These are phyloP conservation scores for Scolanthus callimorphus DNA, from an alignment of 92 coral and sea anemone species.

Conservation along the genomic window DNA sequence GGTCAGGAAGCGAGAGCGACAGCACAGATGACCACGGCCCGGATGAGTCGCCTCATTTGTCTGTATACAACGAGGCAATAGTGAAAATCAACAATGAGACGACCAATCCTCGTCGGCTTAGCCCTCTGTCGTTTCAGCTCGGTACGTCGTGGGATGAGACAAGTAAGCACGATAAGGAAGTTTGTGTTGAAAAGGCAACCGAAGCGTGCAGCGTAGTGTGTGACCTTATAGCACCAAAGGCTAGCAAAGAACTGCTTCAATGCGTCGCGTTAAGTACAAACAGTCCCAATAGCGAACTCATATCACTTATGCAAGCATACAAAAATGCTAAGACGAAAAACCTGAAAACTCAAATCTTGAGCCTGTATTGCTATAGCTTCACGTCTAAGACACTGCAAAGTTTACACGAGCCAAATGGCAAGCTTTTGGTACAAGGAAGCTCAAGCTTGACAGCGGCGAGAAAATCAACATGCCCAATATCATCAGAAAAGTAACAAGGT, in stretches of 20 bases:
- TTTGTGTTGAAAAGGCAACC: constrained; percentile 64
- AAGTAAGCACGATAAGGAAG: constrained; percentile 37
- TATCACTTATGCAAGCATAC: constrained; percentile 51
- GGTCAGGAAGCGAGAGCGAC: constrained; percentile 34
- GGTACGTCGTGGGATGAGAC: constrained; percentile 50
- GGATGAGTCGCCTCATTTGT: constrained; percentile 17
- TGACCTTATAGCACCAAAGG: constrained; percentile 62
- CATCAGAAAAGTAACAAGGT: constrained; percentile 62
- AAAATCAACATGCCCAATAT: constrained; percentile 55
- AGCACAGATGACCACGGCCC: constrained; percentile 47
- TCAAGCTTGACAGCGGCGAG: constrained; percentile 49
- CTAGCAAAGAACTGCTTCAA: constrained; percentile 44
- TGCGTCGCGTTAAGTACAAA: constrained; percentile 20
- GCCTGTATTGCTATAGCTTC: constrained; percentile 53
- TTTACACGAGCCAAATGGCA: constrained; percentile 54
- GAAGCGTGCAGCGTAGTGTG: constrained; percentile 65
- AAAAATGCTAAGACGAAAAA: constrained; percentile 37
- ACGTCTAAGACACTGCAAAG: constrained; percentile 41
- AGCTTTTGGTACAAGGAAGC: constrained; percentile 64
- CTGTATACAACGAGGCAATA: constrained; percentile 48
- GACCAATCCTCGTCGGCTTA: constrained; percentile 16
- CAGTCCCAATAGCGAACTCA: constrained; percentile 20
- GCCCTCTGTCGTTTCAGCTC: constrained; percentile 44
- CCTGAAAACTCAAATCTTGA: constrained; percentile 47
- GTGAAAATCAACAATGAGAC: constrained; percentile 27